Percentiles rank a stretch among this genome's conserved stretches.
phyloP scores from a whole-genome alignment of 2,888 invertebrate species.

The Sialis lutaria region DNA sequence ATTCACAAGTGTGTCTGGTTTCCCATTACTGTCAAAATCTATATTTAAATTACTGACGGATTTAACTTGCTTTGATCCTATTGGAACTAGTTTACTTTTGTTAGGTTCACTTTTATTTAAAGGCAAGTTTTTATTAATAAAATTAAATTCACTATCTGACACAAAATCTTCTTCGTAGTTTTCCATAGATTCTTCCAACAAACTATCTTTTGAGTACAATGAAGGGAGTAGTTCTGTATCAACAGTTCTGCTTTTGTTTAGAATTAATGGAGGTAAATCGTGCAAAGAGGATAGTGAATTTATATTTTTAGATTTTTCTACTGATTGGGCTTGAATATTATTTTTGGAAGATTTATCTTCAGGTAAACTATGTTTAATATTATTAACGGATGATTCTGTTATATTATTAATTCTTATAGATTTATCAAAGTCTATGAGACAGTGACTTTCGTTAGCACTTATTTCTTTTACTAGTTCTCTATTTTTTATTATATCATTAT shows the following conservation, averaged over 20 bases:
- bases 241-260: slow-evolving; percentile 18
- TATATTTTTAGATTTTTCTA: background rate
- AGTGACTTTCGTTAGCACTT: background rate
- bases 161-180: slow-evolving; percentile 25
- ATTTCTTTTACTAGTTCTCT: background rate
- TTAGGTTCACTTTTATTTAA: background rate
- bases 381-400: background rate
- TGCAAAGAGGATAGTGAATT: slow-evolving; percentile 17
- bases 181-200: slow-evolving; percentile 15
- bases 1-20: no score
- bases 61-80: no score
- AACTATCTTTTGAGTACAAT: slow-evolving; percentile 20
- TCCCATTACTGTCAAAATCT: no score
- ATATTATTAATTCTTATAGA: no score
- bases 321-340: background rate
- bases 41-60: no score
- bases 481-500: background rate
- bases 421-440: no score
- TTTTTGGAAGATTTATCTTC: background rate
- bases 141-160: slow-evolving; percentile 12
- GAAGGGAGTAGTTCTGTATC: slow-evolving; percentile 20
- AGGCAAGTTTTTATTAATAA: slow-evolving; percentile 1
- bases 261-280: slow-evolving; percentile 20
- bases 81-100: background rate
- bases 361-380: background rate